A percentile compares a stretch with the other conserved stretches of the same genome.
Evolutionary conservation across 2,113 vertebrate genomes (phyloP).

Genomic region (Phyllostomus discolor): DNA sequence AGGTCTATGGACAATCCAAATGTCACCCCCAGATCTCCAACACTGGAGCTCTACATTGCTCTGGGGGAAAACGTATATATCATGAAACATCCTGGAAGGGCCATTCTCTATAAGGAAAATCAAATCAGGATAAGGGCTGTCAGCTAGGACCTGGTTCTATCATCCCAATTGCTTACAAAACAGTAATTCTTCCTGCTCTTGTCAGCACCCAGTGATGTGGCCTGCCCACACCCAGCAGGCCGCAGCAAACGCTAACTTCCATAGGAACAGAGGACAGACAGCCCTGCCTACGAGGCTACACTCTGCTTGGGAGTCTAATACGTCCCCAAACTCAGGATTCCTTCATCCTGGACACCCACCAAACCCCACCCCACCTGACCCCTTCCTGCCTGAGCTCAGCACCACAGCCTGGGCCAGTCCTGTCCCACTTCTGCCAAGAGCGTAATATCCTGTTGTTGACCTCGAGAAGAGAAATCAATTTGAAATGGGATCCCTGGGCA

Average conservation of each 20-base stretch:
- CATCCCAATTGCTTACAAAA: neutral
- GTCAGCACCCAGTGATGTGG: neutral
- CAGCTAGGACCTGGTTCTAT: neutral
- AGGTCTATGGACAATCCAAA: neutral
- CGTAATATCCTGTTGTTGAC: neutral
- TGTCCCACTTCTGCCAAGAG: neutral
- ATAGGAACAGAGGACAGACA: neutral
- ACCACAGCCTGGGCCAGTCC: neutral
- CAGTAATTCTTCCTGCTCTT: neutral
- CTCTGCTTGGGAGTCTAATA: neutral
- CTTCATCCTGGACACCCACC: neutral
- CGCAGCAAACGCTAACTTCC: neutral
- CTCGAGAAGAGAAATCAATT: slow-evolving; percentile 43
- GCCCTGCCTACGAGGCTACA: neutral
- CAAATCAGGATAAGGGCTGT: neutral
- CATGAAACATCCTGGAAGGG: neutral
- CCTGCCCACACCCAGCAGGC: neutral
- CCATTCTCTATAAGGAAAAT: neutral
- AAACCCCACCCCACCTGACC: neutral
- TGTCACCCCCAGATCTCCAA: neutral
- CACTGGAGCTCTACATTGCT: neutral
- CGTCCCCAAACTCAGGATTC: neutral
- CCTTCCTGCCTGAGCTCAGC: neutral
- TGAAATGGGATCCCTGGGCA: slow-evolving; percentile 17
- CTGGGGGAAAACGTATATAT: neutral